Evolutionary conservation across 2,888 invertebrate species (phyloP), one percentile per base, ranked within the genome.

Genomic region (Drosophila robusta): DNA sequence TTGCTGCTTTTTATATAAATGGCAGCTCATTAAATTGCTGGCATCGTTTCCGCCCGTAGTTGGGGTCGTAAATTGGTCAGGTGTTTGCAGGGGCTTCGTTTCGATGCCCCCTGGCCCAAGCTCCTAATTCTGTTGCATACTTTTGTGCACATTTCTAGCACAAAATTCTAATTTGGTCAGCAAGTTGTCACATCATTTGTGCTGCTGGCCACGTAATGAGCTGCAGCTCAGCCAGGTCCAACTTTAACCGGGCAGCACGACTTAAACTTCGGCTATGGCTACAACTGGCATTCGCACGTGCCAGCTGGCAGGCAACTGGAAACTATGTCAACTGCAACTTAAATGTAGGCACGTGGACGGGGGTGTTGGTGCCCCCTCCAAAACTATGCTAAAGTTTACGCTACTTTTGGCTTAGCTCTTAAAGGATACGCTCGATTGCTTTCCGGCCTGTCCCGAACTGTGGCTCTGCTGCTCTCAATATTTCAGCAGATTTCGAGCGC

Each of bases 11-110:
- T 77, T 75, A 75, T 79, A 70, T 81, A 86, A 89, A 90, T 80
- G 77, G 81, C 89, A 90, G 82, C 89, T 90, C 88, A 88, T 90
- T 90, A 90, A 88, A 88, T 79, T 75, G 75, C 78, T 75, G 78
- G 72, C 82, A 72, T 62, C 75, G 78, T 87, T 87, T 65, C 66
- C 69, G 49, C 38, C 54, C 51, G 62, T 26, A 50, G 75, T 56
- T 34, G 74, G 69, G 52, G 24, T 60, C 78, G 76, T 65, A 89
- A 89, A 88, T 89, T 88, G 89, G 66, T 58, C 70, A 72, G 83
- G 80, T 73, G 56, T 69, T 34, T 44, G 54, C n/a, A 0, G 22
- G 42, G 32, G 8, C 41, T 36, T 9, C 46, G 38, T 55, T 57
- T 45, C 39, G 32, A 2, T 0, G 36, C 41, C 14, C 38, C 29